These are phyloP conservation scores for Ibidorhyncha struthersii DNA, from an alignment of 2,113 vertebrate species.

Conservation along the genomic window DNA sequence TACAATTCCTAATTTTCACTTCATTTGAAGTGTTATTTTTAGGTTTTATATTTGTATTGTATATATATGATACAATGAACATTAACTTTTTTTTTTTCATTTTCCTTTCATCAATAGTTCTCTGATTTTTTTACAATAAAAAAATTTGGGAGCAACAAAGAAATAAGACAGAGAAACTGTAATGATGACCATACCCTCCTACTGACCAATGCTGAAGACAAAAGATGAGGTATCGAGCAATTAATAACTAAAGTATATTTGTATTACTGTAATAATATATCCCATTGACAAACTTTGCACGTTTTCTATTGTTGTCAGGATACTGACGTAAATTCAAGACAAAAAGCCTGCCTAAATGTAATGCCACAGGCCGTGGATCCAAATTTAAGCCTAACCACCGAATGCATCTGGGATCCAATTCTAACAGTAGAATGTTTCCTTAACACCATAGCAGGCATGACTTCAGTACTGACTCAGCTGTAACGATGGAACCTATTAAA, in stretches of 20 bases:
- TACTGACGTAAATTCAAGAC: background rate
- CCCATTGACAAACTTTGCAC: background rate
- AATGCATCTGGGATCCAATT: background rate
- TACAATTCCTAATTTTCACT: background rate
- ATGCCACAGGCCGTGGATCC: background rate
- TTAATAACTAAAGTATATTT: background rate
- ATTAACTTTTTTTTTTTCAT: background rate
- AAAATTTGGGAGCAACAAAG: background rate
- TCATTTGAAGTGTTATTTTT: background rate
- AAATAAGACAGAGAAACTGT: background rate
- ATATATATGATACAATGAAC: background rate
- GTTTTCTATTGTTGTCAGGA: background rate
- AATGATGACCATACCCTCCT: background rate
- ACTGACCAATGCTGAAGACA: background rate
- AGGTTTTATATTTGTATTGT: background rate
- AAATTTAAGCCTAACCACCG: background rate
- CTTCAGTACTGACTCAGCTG: constrained; percentile 11
- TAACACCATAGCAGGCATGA: background rate
- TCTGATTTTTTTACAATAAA: background rate
- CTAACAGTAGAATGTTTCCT: background rate
- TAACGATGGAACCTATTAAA: background rate
- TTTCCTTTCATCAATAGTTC: background rate
- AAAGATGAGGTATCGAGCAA: background rate
- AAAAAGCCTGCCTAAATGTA: background rate
- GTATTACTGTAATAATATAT: background rate